Evolutionary conservation across 2,113 vertebrate genomes (phyloP).

Genomic region (Sorex fumeus): DNA sequence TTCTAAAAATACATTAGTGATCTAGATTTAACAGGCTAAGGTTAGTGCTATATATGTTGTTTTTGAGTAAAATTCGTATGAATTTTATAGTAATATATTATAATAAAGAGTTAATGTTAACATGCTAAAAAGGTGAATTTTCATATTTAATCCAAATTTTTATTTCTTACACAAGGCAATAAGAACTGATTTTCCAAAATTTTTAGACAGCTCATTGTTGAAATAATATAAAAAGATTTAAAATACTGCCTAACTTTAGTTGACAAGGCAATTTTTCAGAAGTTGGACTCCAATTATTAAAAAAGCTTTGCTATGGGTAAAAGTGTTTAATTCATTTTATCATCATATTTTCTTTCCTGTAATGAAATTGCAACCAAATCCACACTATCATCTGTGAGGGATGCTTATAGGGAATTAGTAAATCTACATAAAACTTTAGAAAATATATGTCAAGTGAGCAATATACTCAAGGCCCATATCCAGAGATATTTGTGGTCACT

Average conservation of each 20-base stretch:
- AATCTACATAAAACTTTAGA: slow-evolving; percentile 12
- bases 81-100: not conserved
- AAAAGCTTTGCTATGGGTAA: not conserved
- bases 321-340: not conserved
- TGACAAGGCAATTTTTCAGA: too few relatives aligned
- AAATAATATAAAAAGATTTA: too few relatives aligned
- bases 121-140: not conserved
- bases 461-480: too few relatives aligned
- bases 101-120: not conserved
- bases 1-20: not conserved
- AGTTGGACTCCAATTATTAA: too few relatives aligned
- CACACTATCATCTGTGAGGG: not conserved
- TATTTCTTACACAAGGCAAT: not conserved
- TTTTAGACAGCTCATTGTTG: not conserved
- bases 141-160: not conserved
- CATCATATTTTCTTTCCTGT: not conserved
- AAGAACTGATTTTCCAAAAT: not conserved
- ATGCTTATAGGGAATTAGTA: not conserved
- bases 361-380: not conserved
- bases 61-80: not conserved
- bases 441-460: not conserved
- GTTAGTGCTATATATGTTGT: not conserved
- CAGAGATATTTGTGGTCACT: too few relatives aligned
- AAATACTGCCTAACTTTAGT: too few relatives aligned
- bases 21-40: not conserved